Base-by-base conservation (phyloP, 1,140 invertebrate species). In the Musca vetustissima region DNA sequence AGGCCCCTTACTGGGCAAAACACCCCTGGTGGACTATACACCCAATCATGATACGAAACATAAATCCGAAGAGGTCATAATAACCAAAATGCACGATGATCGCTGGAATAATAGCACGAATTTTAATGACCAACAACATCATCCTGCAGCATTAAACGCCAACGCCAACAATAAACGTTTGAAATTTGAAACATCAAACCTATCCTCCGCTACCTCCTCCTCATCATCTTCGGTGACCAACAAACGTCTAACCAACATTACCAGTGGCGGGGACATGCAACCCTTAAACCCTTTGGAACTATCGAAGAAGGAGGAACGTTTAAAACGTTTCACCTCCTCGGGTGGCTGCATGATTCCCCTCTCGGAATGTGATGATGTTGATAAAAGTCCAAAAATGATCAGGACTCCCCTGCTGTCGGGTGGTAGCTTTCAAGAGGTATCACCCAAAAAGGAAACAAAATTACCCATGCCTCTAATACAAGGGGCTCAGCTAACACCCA, bases 1-100 rank as follows among this genome's bases (percentile, higher is more conserved):
- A 0, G 92, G 92, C 0, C 92, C 93, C 1, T 83, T 93, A 69
- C 83, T 93, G 17, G 91, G 92, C 2, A 91, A 91, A 72, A 93
- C 92, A 9, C 86, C 91, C 32, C 81, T 93, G 24, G 89, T 93
- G n/a, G 90, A 92, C 64, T 82, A 64, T 53, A 75, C 76, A 0
- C 71, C 72, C 32, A 74, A 75, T n/a, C n/a, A n/a, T 55, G 73
- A 75, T 0, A 19, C 55, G 6, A 47, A 53, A 14, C 68, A 70
- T 8, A 78, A 78, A 61, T 68, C 79, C 0, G 72, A 76, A 25
- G 73, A 76, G 9, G 79, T 81, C 21, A 75, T 81, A 0, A 81
- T 81, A 2, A 81, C 78, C 0, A 81, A 81, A 72, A 79, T 81
- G 78, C 79, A 81, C 61, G 79, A 81, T 53, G 77, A 81, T 73